Percentiles rank a stretch among this genome's conserved stretches.
phyloP scores from a whole-genome alignment of 2,113 vertebrate genomes.

The Nothobranchius furzeri region DNA sequence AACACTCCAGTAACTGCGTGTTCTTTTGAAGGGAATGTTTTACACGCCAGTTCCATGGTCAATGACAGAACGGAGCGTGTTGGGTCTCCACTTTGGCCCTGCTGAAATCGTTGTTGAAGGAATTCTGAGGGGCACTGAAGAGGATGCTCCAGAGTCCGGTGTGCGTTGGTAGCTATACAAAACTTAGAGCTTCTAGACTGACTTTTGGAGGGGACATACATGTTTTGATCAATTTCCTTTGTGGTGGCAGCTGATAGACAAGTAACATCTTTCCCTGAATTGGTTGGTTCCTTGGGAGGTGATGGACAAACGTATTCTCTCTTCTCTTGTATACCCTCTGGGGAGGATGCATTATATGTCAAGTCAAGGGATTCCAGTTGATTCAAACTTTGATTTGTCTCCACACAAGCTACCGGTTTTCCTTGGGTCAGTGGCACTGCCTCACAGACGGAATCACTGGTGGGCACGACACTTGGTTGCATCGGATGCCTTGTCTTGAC shows the following conservation, averaged over 20 bases:
- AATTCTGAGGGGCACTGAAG: constrained; percentile 12
- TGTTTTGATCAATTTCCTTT: constrained; percentile 5
- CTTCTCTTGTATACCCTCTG: constrained; percentile 7
- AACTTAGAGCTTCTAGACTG: not conserved
- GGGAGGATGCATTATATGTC: constrained; percentile 34
- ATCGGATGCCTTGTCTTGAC: constrained; percentile 26
- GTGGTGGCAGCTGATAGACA: constrained; percentile 35
- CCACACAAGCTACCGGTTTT: constrained; percentile 27
- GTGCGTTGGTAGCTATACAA: constrained; percentile 8
- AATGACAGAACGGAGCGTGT: not conserved
- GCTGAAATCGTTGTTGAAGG: constrained; percentile 23
- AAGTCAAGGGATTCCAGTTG: constrained; percentile 55
- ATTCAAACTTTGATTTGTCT: constrained; percentile 16
- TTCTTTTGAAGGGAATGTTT: constrained; percentile 55
- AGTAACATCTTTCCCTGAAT: constrained; percentile 25
- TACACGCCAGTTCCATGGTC: constrained; percentile 33
- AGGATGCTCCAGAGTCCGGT: constrained; percentile 4
- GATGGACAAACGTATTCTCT: not conserved
- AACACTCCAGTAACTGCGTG: constrained; percentile 73
- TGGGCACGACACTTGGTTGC: constrained; percentile 8
- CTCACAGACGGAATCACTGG: constrained; percentile 34
- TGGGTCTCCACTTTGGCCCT: constrained; percentile 6
- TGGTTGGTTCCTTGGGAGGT: constrained; percentile 36
- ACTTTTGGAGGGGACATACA: constrained; percentile 31
- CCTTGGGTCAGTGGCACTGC: constrained; percentile 64